Percentiles rank a stretch among this genome's conserved stretches.
phyloP scores from a whole-genome alignment of 2,888 invertebrate genomes.

The Pandemis corylana region DNA sequence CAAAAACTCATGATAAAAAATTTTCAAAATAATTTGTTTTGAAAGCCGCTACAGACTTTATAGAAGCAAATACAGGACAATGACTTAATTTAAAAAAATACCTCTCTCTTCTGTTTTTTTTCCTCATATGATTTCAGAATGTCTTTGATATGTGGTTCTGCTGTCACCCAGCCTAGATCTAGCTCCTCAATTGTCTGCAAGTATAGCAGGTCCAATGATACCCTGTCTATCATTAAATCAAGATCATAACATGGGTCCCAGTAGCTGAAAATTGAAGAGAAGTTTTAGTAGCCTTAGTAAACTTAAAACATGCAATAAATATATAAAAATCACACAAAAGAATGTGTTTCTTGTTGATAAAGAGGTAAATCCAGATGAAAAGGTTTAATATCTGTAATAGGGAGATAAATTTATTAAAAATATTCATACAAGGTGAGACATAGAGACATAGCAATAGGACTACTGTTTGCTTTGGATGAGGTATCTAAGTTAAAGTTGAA shows the following conservation, averaged over 20 bases:
- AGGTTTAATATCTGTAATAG: not conserved
- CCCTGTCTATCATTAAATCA: conserved; percentile 91
- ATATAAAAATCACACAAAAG: no score
- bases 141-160: conserved; percentile 87
- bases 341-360: no score
- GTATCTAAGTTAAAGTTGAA: no score
- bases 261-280: conserved; percentile 85
- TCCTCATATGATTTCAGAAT: conserved; percentile 90
- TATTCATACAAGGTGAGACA: not conserved
- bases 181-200: conserved; percentile 95
- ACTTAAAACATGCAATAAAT: not conserved
- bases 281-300: not conserved
- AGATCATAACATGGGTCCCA: conserved; percentile 95
- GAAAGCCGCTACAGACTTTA: no score
- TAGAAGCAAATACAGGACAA: no score
- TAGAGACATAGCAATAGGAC: no score
- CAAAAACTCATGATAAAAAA: no score
- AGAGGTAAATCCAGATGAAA: no score
- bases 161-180: conserved; percentile 93
- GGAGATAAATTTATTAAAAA: not conserved
- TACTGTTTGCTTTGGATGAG: no score
- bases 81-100: conserved; percentile 58
- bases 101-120: conserved; percentile 93
- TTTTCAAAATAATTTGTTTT: no score
- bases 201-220: conserved; percentile 94